phyloP scores from a whole-genome alignment of 2,797 vertebrate species.

The Spheniscus humboldti region DNA sequence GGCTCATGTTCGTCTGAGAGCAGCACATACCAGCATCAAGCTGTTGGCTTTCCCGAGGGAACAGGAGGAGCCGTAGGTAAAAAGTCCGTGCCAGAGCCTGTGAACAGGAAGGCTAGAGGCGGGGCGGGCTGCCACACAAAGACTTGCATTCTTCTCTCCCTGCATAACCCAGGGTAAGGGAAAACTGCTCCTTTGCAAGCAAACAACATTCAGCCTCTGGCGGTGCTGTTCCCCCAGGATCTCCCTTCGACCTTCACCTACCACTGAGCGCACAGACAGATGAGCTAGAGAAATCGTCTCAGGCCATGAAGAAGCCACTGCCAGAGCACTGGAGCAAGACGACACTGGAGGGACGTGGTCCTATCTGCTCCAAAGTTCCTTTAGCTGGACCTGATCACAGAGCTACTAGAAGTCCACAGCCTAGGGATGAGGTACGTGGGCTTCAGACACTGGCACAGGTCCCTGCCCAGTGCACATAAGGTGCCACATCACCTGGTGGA shows the following conservation, averaged over 20 bases:
- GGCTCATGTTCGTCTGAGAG: fast-evolving
- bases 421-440: fast-evolving
- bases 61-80: neutral
- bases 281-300: neutral
- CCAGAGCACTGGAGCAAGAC: neutral
- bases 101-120: neutral
- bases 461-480: neutral
- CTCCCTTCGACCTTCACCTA: no score
- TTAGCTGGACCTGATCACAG: neutral
- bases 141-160: neutral
- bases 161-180: neutral
- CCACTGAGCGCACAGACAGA: fast-evolving
- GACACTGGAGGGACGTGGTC: fast-evolving
- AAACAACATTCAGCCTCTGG: neutral
- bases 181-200: neutral
- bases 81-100: neutral
- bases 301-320: neutral
- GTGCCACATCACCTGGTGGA: neutral
- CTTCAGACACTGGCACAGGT: neutral
- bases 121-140: neutral
- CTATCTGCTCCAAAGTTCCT: neutral
- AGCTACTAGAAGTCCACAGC: neutral
- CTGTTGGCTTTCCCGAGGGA: neutral
- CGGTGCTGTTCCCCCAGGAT: neutral
- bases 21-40: neutral